Evolutionary conservation across 2,888 invertebrate genomes (phyloP).

Genomic region (Sthenelais limicola): DNA sequence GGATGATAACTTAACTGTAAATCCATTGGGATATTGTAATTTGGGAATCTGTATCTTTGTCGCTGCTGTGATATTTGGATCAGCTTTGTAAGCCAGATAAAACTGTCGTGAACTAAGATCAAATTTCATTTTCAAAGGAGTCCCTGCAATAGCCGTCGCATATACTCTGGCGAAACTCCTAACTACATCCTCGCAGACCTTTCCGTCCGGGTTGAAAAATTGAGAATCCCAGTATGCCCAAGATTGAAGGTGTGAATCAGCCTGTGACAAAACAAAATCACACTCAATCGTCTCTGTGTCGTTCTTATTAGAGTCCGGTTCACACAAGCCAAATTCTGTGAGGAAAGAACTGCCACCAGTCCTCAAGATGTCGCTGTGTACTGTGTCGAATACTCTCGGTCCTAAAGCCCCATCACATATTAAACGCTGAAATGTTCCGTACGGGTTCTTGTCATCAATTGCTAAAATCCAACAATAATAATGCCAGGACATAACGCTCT

Average conservation of each 20-base stretch:
- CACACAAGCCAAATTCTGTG: conserved; percentile 63
- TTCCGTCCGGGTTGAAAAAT: conserved; percentile 54
- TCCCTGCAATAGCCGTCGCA: conserved; percentile 56
- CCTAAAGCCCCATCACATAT: conserved; percentile 56
- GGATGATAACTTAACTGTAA: conserved; percentile 2
- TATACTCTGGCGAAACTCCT: conserved; percentile 53
- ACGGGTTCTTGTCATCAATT: conserved; percentile 37
- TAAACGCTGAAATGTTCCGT: conserved; percentile 45
- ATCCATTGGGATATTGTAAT: conserved; percentile 53
- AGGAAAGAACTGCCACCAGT: conserved; percentile 57
- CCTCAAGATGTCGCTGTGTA: conserved; percentile 47
- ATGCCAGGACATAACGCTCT: conserved; percentile 57
- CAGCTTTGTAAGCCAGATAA: conserved; percentile 45
- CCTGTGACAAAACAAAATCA: conserved; percentile 52
- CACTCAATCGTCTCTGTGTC: conserved; percentile 55
- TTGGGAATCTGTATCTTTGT: conserved; percentile 58
- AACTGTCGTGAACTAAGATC: conserved; percentile 43
- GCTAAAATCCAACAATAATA: conserved; percentile 61
- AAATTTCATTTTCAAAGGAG: conserved; percentile 51
- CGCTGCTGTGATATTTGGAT: conserved; percentile 47
- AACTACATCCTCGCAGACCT: conserved; percentile 42
- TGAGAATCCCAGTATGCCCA: conserved; percentile 63
- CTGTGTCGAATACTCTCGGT: conserved; percentile 49
- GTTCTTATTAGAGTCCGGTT: conserved; percentile 48
- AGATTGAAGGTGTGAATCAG: conserved; percentile 58